These are phyloP conservation scores for Chloropsis hardwickii DNA, from an alignment of 2,113 vertebrate genomes.

Conservation along the genomic window DNA sequence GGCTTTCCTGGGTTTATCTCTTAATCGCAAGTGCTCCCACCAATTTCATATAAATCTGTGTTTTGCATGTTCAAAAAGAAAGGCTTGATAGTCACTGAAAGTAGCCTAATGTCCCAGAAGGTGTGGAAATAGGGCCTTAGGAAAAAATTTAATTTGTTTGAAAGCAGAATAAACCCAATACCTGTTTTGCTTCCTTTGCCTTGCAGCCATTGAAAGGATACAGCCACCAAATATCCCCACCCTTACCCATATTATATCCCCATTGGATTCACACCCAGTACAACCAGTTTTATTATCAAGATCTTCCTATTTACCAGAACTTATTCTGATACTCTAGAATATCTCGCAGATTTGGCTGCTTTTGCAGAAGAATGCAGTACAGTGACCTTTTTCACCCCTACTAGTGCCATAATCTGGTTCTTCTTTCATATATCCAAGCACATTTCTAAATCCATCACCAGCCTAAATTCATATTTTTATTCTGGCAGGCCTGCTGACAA, in stretches of 20 bases:
- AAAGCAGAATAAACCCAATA: background rate
- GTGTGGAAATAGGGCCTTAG: background rate
- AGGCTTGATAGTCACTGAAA: background rate
- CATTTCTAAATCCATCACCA: background rate
- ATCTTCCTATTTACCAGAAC: background rate
- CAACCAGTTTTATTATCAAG: background rate
- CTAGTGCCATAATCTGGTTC: background rate
- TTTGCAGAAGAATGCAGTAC: background rate
- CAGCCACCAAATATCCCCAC: background rate
- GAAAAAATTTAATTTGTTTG: background rate
- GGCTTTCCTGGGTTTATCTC: background rate
- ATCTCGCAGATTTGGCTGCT: background rate
- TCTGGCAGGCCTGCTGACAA: background rate
- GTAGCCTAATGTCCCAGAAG: background rate
- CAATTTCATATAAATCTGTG: background rate
- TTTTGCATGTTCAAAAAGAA: background rate
- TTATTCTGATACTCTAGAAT: background rate
- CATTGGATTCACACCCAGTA: background rate
- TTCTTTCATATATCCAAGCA: background rate
- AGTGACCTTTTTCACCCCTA: background rate
- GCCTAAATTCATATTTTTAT: background rate
- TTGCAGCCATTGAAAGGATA: background rate
- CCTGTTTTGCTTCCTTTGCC: background rate
- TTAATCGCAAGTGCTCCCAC: background rate
- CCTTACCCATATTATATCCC: rapidly evolving